phyloP scores from a whole-genome alignment of 2,113 vertebrate genomes.

The Cavia aperea region DNA sequence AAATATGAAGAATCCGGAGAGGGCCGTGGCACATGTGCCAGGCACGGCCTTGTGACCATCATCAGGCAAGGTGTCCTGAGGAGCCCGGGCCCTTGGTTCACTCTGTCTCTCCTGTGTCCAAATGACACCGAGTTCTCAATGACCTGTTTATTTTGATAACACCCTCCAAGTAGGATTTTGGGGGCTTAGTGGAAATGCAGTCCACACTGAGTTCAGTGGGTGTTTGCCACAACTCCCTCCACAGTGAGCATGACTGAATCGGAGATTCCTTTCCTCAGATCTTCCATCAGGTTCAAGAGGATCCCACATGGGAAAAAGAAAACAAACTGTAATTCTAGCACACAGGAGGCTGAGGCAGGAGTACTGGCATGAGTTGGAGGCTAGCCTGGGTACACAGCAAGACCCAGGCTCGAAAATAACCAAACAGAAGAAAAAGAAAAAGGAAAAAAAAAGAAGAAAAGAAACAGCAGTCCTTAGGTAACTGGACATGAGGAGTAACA shows the following conservation, averaged over 20 bases:
- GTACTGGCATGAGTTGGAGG: background rate
- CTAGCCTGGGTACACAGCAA: background rate
- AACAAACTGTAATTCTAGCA: background rate
- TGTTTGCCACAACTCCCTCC: conserved; percentile 19
- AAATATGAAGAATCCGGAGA: conserved; percentile 26
- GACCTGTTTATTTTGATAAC: conserved; percentile 56
- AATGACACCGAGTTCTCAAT: conserved; percentile 39
- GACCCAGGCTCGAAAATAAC: background rate
- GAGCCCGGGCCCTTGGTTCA: background rate
- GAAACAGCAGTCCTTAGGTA: background rate
- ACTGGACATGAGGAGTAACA: background rate
- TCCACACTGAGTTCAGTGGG: conserved; percentile 14
- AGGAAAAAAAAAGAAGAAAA: background rate
- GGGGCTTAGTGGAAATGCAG: conserved; percentile 23
- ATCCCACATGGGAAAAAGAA: background rate
- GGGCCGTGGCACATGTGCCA: background rate
- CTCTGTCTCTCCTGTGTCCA: background rate
- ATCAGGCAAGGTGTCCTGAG: background rate
- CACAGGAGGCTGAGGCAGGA: background rate
- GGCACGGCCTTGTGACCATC: background rate
- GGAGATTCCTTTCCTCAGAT: background rate
- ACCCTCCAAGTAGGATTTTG: conserved; percentile 27
- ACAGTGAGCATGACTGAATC: background rate
- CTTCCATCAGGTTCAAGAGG: background rate
- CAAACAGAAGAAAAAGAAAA: background rate